Base-by-base conservation (phyloP, 2,888 invertebrate genomes). In the Polydrusus tereticollis region DNA sequence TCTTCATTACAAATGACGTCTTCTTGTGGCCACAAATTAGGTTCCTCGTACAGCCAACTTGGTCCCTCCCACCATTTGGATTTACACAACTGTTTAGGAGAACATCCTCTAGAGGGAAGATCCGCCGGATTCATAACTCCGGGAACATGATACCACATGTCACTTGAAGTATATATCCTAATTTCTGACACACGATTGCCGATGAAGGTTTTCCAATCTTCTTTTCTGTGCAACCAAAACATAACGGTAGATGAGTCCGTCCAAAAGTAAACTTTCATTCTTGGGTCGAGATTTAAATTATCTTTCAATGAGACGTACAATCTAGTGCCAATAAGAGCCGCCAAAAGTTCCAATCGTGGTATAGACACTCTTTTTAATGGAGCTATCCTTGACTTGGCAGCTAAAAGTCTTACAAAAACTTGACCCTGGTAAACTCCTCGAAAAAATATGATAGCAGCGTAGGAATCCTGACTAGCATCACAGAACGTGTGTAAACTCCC, bases 1-100 rank as follows among this genome's bases (percentile, higher is more conserved):
- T 62, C 67, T 0, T 67, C 68, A 52, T 74, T 33, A 33, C 21
- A 65, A 6, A 7, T 1, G 18, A 62, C 20, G 6, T 52, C 4
- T 6, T 67, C 45, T 47, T 33, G 57, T 1, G 73, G 59, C 66
- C 70, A 70, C 3, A 12, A n/a, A 16, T 47, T 5, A 1, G 59
- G 33, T n/a, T 45, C 21, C 4, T 52, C 33, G 52, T 62, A 62
- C 8, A 83, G 67, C 82, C 81, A 83, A 4, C 52, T 16, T 10
- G 81, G 82, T 10, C 81, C 81, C 73, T 78, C 75, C 82, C 81
- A 83, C 82, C 82, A 83, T 76, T 66, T 57, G 5, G 78, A 77
- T 26, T 80, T 69, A 7, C 78, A 5, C 2, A 83, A 73, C 14
- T 78, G 64, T 52, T 74, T 58, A 2, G 77, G 73, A 12, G 66